Conservation (phyloP, 2,113 vertebrate species). For the Lamprologus ornatipinnis region DNA sequence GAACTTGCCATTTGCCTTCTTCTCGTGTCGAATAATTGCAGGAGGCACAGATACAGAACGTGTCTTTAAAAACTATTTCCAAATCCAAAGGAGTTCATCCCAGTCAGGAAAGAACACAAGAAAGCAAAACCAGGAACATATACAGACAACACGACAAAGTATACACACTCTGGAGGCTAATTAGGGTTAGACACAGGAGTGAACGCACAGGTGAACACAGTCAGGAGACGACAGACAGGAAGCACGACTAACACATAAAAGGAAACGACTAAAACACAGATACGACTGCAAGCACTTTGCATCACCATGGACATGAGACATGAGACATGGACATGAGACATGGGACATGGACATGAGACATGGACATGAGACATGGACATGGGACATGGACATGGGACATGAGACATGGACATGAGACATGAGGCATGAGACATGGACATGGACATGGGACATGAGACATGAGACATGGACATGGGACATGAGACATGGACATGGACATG, state of each 20-base stretch:
- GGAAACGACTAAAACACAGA: too few relatives aligned
- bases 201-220: not conserved
- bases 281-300: too few relatives aligned
- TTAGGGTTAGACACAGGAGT: not conserved
- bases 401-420: too few relatives aligned
- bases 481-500: too few relatives aligned
- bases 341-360: fast-evolving
- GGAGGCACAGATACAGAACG: not conserved
- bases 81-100: not conserved
- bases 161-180: not conserved
- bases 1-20: not conserved
- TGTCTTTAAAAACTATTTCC: not conserved
- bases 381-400: too few relatives aligned
- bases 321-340: too few relatives aligned
- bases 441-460: too few relatives aligned
- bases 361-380: too few relatives aligned
- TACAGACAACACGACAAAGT: not conserved
- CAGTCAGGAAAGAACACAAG: not conserved
- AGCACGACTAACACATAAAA: too few relatives aligned
- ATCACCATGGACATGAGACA: too few relatives aligned
- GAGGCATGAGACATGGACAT: fast-evolving
- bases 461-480: too few relatives aligned
- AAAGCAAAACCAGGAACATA: not conserved
- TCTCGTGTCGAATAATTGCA: not conserved
- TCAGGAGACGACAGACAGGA: too few relatives aligned